phyloP scores from a whole-genome alignment of 1,140 invertebrate genomes.

The Anastrepha obliqua region DNA sequence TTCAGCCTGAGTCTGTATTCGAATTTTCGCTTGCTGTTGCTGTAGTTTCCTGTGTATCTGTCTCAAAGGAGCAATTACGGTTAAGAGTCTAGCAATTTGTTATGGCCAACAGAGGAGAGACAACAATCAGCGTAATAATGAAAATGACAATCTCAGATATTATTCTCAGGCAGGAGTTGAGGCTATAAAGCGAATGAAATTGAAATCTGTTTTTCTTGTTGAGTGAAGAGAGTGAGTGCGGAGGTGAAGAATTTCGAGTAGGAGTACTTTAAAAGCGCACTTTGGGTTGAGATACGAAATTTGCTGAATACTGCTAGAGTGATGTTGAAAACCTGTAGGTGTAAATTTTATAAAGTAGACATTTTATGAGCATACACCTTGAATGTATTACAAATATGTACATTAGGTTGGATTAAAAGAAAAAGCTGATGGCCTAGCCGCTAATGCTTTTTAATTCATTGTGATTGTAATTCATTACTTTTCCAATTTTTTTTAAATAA shows the following conservation, averaged over 20 bases:
- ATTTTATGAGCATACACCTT: background rate
- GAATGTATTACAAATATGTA: too few relatives aligned
- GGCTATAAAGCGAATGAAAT: background rate
- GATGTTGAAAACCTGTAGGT: background rate
- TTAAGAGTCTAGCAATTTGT: constrained; percentile 19
- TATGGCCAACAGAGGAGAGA: constrained; percentile 1
- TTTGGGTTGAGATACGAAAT: background rate
- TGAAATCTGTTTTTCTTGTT: background rate
- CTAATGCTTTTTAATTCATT: too few relatives aligned
- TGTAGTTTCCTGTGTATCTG: background rate
- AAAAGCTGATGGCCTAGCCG: too few relatives aligned
- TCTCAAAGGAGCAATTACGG: background rate
- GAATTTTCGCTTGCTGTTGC: background rate
- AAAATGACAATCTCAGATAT: background rate
- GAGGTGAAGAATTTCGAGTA: background rate
- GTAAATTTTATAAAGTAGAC: background rate
- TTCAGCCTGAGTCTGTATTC: background rate
- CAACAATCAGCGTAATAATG: constrained; percentile 7
- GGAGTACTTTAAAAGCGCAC: background rate
- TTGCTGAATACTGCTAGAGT: background rate
- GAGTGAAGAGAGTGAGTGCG: background rate
- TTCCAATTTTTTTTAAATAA: too few relatives aligned
- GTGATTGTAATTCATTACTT: too few relatives aligned
- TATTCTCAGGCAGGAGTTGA: background rate
- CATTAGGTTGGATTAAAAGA: too few relatives aligned